These are phyloP conservation scores for Lepidurus apus DNA, from an alignment of 1,140 invertebrate species.

Conservation along the genomic window DNA sequence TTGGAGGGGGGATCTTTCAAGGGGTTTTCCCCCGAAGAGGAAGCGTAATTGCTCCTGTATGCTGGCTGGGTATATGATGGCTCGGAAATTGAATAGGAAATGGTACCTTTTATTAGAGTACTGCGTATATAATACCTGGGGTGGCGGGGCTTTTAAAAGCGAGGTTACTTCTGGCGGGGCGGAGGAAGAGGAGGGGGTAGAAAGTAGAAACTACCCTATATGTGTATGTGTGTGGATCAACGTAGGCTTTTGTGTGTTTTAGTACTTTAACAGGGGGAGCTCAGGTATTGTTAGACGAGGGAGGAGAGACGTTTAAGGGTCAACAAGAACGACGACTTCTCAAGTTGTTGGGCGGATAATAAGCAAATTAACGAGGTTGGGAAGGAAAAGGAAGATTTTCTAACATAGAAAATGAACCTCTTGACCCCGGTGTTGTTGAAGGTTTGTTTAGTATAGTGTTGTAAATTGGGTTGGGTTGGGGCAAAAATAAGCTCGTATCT, in stretches of 20 bases:
- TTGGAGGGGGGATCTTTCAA: not conserved
- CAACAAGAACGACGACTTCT: not conserved
- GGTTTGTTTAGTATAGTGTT: too few species aligned
- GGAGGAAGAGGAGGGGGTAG: not conserved
- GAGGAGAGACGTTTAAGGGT: not conserved
- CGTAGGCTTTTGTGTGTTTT: not conserved
- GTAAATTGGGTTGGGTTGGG: too few species aligned
- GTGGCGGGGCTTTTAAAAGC: not conserved
- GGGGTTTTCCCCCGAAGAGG: not conserved
- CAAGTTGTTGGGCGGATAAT: too few species aligned
- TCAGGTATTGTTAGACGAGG: not conserved
- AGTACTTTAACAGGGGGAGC: not conserved
- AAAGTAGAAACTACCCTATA: not conserved
- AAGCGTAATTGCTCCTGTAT: not conserved
- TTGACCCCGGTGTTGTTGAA: too few species aligned
- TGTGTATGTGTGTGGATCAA: not conserved
- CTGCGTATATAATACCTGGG: not conserved
- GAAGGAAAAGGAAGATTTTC: too few species aligned
- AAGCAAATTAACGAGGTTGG: too few species aligned
- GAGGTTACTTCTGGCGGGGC: not conserved
- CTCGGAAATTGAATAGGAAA: not conserved
- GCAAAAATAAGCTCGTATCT: too few species aligned
- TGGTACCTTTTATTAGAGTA: not conserved
- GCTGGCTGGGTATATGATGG: not conserved
- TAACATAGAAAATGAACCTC: too few species aligned